A percentile compares a stretch with the other conserved stretches of the same genome.
phyloP scores from a whole-genome alignment of 2,113 vertebrate species.

The Prunella himalayana region DNA sequence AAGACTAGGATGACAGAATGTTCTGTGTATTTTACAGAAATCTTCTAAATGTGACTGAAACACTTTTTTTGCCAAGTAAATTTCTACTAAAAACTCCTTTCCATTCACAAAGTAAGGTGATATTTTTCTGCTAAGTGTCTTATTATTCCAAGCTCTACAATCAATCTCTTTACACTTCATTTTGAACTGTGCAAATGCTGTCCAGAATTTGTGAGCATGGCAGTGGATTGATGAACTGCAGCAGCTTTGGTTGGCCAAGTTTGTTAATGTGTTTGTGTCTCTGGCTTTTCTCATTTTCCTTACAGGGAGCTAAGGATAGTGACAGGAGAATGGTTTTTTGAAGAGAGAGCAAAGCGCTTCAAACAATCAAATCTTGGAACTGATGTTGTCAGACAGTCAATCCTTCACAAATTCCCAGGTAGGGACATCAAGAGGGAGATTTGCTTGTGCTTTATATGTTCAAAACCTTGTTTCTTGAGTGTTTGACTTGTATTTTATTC shows the following conservation, averaged over 20 bases:
- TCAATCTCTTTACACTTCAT: background rate
- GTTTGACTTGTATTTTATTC: background rate
- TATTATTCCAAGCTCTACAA: background rate
- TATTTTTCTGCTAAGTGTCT: background rate
- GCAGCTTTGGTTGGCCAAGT: background rate
- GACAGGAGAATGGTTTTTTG: conserved; percentile 96
- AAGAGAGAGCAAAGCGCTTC: conserved; percentile 92
- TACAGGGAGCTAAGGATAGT: conserved; percentile 87
- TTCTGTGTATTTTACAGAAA: background rate
- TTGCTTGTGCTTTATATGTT: background rate
- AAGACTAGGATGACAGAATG: background rate
- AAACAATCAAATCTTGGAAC: conserved; percentile 77
- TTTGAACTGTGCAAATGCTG: background rate
- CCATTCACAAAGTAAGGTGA: background rate
- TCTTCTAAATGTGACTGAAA: background rate
- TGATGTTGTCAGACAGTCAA: conserved; percentile 88
- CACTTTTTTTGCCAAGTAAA: background rate
- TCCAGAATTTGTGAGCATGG: background rate
- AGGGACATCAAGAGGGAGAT: background rate
- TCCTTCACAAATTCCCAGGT: conserved; percentile 83
- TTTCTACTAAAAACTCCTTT: background rate
- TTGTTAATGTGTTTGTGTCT: background rate
- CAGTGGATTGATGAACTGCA: background rate
- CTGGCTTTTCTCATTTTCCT: background rate
- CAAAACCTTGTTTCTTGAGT: background rate